phyloP scores from a whole-genome alignment of 2,797 vertebrate genomes.

The Propithecus deckenii region DNA sequence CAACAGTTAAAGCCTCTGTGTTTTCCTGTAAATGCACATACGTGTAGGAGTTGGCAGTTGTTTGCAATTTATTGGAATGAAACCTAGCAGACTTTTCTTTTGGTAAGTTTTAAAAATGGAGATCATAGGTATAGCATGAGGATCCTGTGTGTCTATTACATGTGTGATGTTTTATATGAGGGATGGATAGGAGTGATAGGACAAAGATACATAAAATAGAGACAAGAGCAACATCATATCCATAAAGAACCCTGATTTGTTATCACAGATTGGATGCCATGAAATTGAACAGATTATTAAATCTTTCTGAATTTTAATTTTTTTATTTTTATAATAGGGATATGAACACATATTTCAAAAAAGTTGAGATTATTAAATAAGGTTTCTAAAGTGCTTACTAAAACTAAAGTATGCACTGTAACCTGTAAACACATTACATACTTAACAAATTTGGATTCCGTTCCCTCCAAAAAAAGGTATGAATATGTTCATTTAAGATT shows the following conservation, averaged over 20 bases:
- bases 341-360: neutral
- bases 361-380: neutral
- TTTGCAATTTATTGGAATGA: neutral
- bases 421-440: neutral
- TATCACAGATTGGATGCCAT: neutral
- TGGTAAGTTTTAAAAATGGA: neutral
- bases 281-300: neutral
- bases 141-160: neutral
- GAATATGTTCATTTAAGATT: neutral
- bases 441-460: neutral
- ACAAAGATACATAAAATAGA: neutral
- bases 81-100: neutral
- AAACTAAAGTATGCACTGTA: neutral
- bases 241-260: neutral
- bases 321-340: neutral
- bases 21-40: neutral
- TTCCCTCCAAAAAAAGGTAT: neutral
- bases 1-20: neutral
- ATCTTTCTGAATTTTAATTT: neutral
- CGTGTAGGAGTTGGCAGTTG: neutral
- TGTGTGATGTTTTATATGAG: neutral
- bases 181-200: accelerated
- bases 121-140: neutral
- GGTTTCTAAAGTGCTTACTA: neutral
- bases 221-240: neutral